Evolutionary conservation across 2,888 invertebrate genomes (phyloP).

Genomic region (Xestoiulus laeticollis): DNA sequence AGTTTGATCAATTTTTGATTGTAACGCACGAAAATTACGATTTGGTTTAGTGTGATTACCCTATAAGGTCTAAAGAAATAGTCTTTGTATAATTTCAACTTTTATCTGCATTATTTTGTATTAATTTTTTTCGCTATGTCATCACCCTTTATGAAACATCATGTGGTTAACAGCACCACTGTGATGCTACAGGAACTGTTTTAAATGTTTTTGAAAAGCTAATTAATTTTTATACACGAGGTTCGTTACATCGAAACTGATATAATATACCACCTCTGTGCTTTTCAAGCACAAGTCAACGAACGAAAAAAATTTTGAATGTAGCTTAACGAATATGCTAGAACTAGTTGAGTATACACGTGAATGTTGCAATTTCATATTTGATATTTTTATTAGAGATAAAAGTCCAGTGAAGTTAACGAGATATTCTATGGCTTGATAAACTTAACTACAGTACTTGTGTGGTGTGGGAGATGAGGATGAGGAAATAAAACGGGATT

Average conservation of each 20-base stretch:
- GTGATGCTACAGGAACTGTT: background rate
- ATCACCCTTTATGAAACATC: background rate
- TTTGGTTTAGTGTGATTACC: too few species aligned
- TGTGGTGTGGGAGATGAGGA: background rate
- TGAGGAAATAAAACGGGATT: conserved; percentile 35
- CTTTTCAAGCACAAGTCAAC: background rate
- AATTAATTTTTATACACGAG: background rate
- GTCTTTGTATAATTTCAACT: too few species aligned
- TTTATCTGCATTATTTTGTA: too few species aligned
- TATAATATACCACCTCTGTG: background rate
- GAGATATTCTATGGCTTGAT: background rate
- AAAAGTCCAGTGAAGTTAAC: background rate
- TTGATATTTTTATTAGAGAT: background rate
- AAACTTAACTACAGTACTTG: background rate
- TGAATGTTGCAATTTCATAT: background rate
- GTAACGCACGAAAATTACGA: too few species aligned
- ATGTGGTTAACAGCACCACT: background rate
- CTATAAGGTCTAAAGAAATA: too few species aligned
- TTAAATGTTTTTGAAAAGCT: background rate
- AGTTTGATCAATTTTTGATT: background rate
- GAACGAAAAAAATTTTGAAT: background rate
- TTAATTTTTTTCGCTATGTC: background rate
- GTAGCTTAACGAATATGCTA: background rate
- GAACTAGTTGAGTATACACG: background rate
- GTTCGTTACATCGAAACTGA: background rate